Base-by-base conservation (phyloP, 2,113 vertebrate species). In the Callocephalon fimbriatum region DNA sequence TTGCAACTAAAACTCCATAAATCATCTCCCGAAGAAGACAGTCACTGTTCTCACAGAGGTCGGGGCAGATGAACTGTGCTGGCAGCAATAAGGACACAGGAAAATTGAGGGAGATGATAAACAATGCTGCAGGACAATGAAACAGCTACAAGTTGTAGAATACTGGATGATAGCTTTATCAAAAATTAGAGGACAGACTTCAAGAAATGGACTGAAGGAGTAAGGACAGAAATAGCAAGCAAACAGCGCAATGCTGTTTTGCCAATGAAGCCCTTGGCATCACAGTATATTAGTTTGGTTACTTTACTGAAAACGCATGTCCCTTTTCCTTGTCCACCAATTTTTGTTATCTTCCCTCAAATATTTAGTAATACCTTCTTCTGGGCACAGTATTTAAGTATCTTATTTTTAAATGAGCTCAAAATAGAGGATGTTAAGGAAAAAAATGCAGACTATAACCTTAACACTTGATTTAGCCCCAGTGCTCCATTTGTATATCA, bases 241-340 rank as follows among this genome's bases (percentile, higher is more conserved):
- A 48, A 48, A 51, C 12, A 54, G 8, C 4, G 4, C 8, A 62
- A 70, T 19, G 21, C 26, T 61, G 47, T 27, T 62, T 63, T 93
- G 42, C 67, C 48, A 37, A 58, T 1, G 15, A 68, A 76, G 72
- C 12, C 42, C 27, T 68, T 12, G 29, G 35, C 6, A 31, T 5
- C 12, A 20, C 1, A 6, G 15, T 23, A 4, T 14, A n/a, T 42
- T 11, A 20, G 25, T 45, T 79, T 5, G 9, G 20, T 35, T 56
- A 80, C 9, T 40, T 29, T 1, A 0, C 6, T 66, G 42, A 65
- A 86, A 50, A 53, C 0, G 0, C 11, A 16, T 1, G 25, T 29
- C 19, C 8, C 21, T 73, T 74, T 44, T 31, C 47, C 44, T 50
- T 59, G 38, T 17, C 56, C 32, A 72, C 27, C 25, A 90, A 1